Evolutionary conservation across 1,140 invertebrate genomes (phyloP).

Genomic region (Pseudomyrmex dendroicus): DNA sequence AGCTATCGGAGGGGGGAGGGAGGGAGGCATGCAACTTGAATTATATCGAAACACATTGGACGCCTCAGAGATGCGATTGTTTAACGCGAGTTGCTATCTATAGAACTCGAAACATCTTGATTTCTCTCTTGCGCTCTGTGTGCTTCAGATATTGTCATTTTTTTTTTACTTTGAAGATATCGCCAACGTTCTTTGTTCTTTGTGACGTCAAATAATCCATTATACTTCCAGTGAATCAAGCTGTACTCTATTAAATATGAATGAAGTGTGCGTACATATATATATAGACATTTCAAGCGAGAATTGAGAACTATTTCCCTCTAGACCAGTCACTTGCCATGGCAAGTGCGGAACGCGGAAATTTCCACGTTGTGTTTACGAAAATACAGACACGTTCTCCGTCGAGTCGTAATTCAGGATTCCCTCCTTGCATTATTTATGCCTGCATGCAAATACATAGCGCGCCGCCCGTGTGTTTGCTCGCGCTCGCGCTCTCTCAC

Average conservation of each 20-base stretch:
- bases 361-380: conserved; percentile 53
- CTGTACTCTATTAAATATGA: conserved; percentile 19
- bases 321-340: conserved; percentile 28
- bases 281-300: background rate
- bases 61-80: background rate
- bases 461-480: background rate
- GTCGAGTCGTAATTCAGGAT: conserved; percentile 53
- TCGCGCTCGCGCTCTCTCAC: conserved; percentile 2
- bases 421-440: conserved; percentile 56
- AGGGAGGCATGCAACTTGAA: conserved; percentile 30
- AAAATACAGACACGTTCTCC: conserved; percentile 39
- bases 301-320: conserved; percentile 45
- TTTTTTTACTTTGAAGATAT: no score
- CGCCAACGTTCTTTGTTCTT: no score
- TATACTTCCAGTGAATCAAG: background rate
- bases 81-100: conserved; percentile 4
- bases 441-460: conserved; percentile 31
- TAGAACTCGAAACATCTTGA: background rate
- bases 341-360: conserved; percentile 3
- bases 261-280: background rate
- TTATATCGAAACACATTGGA: conserved; percentile 41
- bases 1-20: no score
- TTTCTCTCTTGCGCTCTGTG: background rate
- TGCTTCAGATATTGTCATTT: no score
- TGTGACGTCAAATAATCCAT: background rate